Evolutionary conservation across 2,797 vertebrate species (phyloP).

Genomic region (Diplodus puntazzo): DNA sequence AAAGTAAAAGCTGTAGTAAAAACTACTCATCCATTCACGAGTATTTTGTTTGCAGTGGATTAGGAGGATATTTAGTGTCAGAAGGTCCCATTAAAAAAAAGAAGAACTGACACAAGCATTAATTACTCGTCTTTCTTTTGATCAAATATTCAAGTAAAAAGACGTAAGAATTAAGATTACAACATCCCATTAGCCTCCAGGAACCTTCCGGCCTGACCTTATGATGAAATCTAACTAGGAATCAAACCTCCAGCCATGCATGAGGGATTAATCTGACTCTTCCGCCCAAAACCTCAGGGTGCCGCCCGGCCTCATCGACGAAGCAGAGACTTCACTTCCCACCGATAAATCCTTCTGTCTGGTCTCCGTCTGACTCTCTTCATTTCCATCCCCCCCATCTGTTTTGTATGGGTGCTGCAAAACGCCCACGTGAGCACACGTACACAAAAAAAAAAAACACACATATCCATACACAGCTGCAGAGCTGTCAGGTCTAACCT

Average conservation of each 20-base stretch:
- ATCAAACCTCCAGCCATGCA: conserved; percentile 58
- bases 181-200: conserved; percentile 42
- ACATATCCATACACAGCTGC: conserved; percentile 56
- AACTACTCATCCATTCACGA: background rate
- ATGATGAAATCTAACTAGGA: conserved; percentile 56
- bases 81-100: background rate
- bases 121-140: conserved; percentile 14
- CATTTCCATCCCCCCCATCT: conserved; percentile 53
- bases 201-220: conserved; percentile 51
- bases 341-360: conserved; percentile 50
- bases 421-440: conserved; percentile 34
- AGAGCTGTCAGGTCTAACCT: conserved; percentile 76
- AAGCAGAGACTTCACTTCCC: conserved; percentile 25
- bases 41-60: background rate
- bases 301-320: conserved; percentile 22
- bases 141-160: conserved; percentile 39
- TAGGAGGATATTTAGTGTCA: background rate
- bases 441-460: conserved; percentile 8
- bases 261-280: conserved; percentile 48
- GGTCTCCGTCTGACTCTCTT: conserved; percentile 41
- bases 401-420: conserved; percentile 52
- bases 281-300: conserved; percentile 28
- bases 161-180: conserved; percentile 21
- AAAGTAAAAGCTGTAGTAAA: background rate
- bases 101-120: background rate